phyloP scores from a whole-genome alignment of 2,888 invertebrate genomes.

The Fragum whitleyi region DNA sequence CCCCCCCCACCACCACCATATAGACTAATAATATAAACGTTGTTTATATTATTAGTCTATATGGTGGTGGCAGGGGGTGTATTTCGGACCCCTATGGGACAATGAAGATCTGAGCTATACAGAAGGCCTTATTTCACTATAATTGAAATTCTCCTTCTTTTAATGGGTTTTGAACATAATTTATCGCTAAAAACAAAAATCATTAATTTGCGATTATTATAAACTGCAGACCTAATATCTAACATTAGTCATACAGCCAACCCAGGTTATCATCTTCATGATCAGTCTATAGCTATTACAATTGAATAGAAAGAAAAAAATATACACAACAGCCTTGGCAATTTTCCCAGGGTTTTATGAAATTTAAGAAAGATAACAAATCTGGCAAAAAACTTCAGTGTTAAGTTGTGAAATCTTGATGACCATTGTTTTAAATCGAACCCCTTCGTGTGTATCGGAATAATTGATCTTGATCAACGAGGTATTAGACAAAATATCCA shows the following conservation, averaged over 20 bases:
- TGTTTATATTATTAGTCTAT: no score
- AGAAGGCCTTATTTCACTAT: no score
- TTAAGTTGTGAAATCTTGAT: slow-evolving; percentile 13
- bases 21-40: no score
- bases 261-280: background rate
- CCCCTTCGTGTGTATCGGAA: background rate
- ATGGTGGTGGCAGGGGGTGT: no score
- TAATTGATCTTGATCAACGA: background rate
- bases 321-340: slow-evolving; percentile 4
- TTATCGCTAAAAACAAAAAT: no score
- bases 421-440: slow-evolving; percentile 3
- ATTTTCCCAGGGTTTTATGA: slow-evolving; percentile 25
- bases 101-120: no score
- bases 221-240: no score
- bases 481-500: slow-evolving; percentile 2
- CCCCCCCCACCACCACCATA: no score
- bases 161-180: no score
- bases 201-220: no score
- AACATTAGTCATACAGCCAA: background rate
- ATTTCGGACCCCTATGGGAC: no score
- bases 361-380: slow-evolving; percentile 9
- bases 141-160: no score
- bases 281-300: background rate
- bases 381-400: slow-evolving; percentile 10
- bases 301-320: slow-evolving; percentile 15